Evolutionary conservation across 1,140 invertebrate genomes (phyloP).

Genomic region (Galleria mellonella): DNA sequence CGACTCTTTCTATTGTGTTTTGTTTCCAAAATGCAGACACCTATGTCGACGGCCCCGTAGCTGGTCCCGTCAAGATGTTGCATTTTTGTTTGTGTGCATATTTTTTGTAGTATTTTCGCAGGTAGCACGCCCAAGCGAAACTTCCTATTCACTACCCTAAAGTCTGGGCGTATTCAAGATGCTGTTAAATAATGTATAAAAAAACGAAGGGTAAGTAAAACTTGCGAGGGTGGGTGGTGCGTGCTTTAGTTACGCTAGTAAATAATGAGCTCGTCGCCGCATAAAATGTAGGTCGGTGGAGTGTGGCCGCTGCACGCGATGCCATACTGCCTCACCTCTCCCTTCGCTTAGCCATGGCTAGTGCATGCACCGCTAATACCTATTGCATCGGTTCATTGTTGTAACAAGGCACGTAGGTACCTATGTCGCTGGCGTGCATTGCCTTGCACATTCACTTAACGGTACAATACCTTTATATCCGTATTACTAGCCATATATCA

Average conservation of each 20-base stretch:
- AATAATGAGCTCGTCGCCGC: slow-evolving; percentile 56
- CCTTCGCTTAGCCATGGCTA: slow-evolving; percentile 31
- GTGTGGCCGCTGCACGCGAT: slow-evolving; percentile 55
- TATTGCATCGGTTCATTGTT: slow-evolving; percentile 23
- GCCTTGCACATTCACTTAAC: slow-evolving; percentile 10
- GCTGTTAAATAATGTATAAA: background rate
- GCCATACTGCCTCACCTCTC: slow-evolving; percentile 31
- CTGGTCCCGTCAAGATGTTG: slow-evolving; percentile 51
- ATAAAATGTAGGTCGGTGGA: slow-evolving; percentile 71
- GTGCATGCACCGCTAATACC: slow-evolving; percentile 14
- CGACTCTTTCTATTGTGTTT: slow-evolving; percentile 70
- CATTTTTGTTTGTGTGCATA: slow-evolving; percentile 64
- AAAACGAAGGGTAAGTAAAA: slow-evolving; percentile 12
- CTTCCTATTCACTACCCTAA: slow-evolving; percentile 18
- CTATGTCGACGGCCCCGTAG: slow-evolving; percentile 55
- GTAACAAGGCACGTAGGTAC: slow-evolving; percentile 8
- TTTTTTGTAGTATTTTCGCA: slow-evolving; percentile 67
- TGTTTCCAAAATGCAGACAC: slow-evolving; percentile 71
- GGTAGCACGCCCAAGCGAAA: slow-evolving; percentile 36
- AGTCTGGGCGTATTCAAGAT: background rate
- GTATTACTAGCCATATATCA: background rate
- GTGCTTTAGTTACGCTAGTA: slow-evolving; percentile 43
- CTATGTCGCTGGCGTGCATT: background rate
- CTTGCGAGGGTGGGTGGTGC: slow-evolving; percentile 35
- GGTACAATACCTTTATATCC: slow-evolving; percentile 11